Conservation (phyloP, 2,797 vertebrate species). For the Sandelia bainsii region DNA sequence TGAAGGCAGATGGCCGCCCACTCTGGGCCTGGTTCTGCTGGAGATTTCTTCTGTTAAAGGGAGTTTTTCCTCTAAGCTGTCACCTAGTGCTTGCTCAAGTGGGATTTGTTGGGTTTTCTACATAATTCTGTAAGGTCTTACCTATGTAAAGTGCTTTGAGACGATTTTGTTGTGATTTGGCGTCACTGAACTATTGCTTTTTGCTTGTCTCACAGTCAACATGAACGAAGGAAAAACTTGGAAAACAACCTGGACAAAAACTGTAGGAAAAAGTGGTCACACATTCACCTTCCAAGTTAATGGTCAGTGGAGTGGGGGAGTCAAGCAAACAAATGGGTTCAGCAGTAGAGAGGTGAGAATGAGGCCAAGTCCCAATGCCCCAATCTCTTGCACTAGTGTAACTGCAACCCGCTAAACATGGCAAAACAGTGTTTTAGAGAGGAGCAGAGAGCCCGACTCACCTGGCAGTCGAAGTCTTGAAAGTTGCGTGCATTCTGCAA, state of each 20-base stretch:
- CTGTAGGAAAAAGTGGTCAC: background rate
- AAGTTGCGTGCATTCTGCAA: slow-evolving; percentile 93
- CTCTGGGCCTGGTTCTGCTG: no score
- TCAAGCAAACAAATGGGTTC: slow-evolving; percentile 17
- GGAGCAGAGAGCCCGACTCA: slow-evolving; percentile 76
- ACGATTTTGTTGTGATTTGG: no score
- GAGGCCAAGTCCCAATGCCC: slow-evolving; percentile 8
- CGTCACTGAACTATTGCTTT: background rate
- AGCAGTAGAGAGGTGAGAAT: background rate
- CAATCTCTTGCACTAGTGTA: background rate
- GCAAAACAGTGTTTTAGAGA: background rate
- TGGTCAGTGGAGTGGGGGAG: background rate
- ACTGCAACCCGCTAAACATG: background rate
- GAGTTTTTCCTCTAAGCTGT: no score
- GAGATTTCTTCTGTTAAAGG: no score
- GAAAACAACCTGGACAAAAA: slow-evolving; percentile 2
- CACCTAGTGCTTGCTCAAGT: no score
- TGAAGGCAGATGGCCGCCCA: no score
- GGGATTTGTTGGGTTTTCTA: no score
- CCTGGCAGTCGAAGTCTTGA: slow-evolving; percentile 98
- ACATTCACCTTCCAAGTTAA: background rate
- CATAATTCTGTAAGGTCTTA: no score
- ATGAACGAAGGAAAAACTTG: background rate
- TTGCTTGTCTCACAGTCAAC: background rate
- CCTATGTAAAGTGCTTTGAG: no score